Conservation (phyloP, 2,113 vertebrate species). For the Ophthalmolycus amberensis region DNA sequence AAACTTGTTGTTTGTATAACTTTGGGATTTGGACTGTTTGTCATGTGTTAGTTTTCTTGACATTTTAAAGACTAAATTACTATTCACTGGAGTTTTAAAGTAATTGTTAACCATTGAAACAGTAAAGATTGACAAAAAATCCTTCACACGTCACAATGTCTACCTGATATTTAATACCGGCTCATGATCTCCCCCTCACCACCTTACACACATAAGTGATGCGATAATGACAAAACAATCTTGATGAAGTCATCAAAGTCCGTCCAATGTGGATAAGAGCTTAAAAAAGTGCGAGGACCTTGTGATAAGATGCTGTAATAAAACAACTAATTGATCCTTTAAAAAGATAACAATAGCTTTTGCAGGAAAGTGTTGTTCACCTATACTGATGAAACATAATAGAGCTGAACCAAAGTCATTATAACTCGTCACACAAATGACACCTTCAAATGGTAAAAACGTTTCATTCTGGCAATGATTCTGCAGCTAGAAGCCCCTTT, state of each 20-base stretch:
- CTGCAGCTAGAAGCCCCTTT: background rate
- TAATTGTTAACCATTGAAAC: background rate
- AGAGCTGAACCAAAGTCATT: slow-evolving; percentile 1
- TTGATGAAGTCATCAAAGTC: background rate
- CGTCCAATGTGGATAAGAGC: background rate
- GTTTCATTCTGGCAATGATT: background rate
- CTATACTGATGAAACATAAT: background rate
- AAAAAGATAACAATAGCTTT: background rate
- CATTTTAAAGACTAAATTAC: background rate
- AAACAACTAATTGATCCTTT: background rate
- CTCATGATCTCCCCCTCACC: background rate
- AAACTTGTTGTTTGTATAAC: background rate
- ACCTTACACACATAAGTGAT: background rate
- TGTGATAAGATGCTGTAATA: background rate
- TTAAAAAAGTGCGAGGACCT: background rate
- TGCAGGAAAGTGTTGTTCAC: background rate
- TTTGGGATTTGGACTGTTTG: background rate
- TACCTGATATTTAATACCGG: background rate
- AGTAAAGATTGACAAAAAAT: background rate
- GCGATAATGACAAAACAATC: background rate
- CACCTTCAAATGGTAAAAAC: background rate
- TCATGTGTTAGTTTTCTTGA: too few species aligned
- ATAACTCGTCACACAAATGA: background rate
- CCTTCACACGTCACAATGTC: background rate
- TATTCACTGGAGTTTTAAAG: background rate